Evolutionary conservation across 2,113 vertebrate genomes (phyloP), one percentile per base, ranked within the genome.

Genomic region (Dasyornis broadbenti): DNA sequence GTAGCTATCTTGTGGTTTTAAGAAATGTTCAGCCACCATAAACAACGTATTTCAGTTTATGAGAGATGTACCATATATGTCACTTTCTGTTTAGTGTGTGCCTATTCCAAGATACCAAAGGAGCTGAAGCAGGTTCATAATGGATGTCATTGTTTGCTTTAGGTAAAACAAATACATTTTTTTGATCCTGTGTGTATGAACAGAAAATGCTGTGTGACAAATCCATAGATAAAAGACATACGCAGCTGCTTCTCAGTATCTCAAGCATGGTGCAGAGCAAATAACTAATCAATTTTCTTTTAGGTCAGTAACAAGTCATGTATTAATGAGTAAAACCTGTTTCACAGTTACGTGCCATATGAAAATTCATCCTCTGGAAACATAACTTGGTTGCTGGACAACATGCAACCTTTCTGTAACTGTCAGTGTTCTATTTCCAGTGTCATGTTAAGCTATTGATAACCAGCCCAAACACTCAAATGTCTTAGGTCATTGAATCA

Each of bases 91-190:
- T 94, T 87, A 71, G 96, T 63, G 69, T 97, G 98, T 98, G 98
- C 97, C 94, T 97, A 97, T 96, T 97, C 98, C 95, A 97, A 96
- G 98, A 98, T 98, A 98, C 98, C 92, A 60, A 82, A 86, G 68
- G 93, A 98, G 91, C 56, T 96, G 96, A 92, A 89, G 79, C 44
- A 90, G 90, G 45, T 75, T 90, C 90, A 57, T 97, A 97, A 98
- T 98, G 98, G 98, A 97, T 93, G 70, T 88, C 28, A 0, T 42
- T 98, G 97, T 98, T 98, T 98, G 96, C 93, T 97, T 90, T 97
- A 94, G 92, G 81, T 97, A 98, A 97, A 98, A 89, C 97, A 98
- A 98, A 98, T 84, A 98, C 21, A 2, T 61, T 86, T 95, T 80
- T 92, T 93, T 92, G 79, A 90, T 82, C 91, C 86, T 64, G 50